Conservation (phyloP, 2,113 vertebrate genomes). For the Perca fluviatilis region DNA sequence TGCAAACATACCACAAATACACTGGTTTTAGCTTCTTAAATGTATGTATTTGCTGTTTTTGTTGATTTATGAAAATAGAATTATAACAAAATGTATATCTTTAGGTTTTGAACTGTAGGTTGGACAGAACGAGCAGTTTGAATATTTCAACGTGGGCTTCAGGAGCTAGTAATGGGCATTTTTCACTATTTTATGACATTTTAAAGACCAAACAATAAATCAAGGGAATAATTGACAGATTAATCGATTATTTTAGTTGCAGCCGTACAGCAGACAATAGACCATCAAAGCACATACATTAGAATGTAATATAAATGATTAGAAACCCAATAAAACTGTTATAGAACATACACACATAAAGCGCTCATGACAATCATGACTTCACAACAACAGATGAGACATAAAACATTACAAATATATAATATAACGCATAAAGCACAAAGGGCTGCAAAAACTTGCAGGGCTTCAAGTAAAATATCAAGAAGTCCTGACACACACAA, state of each 20-base stretch:
- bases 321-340: not conserved
- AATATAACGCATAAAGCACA: not conserved
- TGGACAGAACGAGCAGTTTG: not conserved
- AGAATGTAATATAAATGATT: constrained; percentile 6
- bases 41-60: not conserved
- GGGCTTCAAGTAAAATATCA: not conserved
- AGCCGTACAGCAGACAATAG: not conserved
- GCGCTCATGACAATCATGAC: not conserved
- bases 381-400: not conserved
- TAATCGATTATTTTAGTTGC: not conserved
- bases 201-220: not conserved
- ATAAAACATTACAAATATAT: not conserved
- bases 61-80: not conserved
- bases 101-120: not conserved
- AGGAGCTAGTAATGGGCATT: not conserved
- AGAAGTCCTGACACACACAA: not conserved
- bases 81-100: not conserved
- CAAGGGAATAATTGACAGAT: not conserved
- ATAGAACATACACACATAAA: not conserved
- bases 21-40: not conserved
- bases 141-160: not conserved
- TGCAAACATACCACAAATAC: not conserved
- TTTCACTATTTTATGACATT: not conserved
- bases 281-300: not conserved
- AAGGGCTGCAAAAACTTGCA: too few species aligned